A percentile compares a stretch with the other conserved stretches of the same genome.
Conservation (phyloP, 2,113 vertebrate genomes). For the Cheirogaleus medius region DNA sequence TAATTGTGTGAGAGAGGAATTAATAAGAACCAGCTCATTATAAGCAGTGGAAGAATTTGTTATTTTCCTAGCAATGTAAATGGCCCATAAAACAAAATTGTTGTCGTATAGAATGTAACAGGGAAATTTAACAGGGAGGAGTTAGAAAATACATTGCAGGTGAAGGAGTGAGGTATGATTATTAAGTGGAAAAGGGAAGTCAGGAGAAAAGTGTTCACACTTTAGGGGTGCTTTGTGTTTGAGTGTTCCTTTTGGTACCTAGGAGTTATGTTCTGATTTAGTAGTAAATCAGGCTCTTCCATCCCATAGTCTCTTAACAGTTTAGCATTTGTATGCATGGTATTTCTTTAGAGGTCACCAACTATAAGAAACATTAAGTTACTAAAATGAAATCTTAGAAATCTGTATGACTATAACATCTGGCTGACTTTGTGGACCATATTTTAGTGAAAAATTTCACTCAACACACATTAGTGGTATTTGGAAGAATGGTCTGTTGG, state of each 20-base stretch:
- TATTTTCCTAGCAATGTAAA: not conserved
- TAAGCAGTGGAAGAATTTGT: not conserved
- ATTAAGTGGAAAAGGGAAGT: not conserved
- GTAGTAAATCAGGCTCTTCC: not conserved
- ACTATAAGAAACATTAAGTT: not conserved
- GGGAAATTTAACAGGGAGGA: not conserved
- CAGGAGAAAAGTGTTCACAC: not conserved
- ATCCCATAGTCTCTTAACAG: not conserved
- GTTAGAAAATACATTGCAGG: not conserved
- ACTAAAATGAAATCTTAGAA: conserved; percentile 57
- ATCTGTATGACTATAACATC: not conserved
- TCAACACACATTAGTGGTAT: not conserved
- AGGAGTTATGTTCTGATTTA: not conserved
- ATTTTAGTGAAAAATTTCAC: not conserved
- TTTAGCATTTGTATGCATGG: not conserved
- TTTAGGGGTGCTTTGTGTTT: not conserved
- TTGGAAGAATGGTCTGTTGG: conserved; percentile 12
- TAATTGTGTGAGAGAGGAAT: not conserved
- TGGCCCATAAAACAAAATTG: not conserved
- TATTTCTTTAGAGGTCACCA: conserved; percentile 29
- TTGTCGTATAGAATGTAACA: not conserved
- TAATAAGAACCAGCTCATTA: not conserved
- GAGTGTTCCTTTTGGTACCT: not conserved
- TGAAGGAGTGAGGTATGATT: not conserved
- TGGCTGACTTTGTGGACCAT: not conserved